A percentile compares a stretch with the other conserved stretches of the same genome.
Conservation (phyloP, 2,113 vertebrate genomes). For the Tor tambroides region DNA sequence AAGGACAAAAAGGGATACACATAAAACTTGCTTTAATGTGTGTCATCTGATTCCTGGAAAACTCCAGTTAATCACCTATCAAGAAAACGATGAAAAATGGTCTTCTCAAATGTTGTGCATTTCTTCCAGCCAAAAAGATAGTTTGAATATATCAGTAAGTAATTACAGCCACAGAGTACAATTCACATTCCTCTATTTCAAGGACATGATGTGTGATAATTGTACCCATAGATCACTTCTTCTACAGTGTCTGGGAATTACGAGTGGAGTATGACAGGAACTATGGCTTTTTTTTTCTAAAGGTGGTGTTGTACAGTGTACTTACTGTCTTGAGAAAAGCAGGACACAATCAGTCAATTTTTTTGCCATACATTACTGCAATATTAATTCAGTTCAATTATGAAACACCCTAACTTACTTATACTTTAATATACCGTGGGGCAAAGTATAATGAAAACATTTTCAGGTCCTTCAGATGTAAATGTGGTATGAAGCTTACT, state of each 20-base stretch:
- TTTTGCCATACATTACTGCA: constrained; percentile 19
- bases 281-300: background rate
- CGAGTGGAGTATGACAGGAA: background rate
- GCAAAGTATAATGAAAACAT: constrained; percentile 27
- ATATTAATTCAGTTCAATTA: constrained; percentile 33
- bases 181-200: constrained; percentile 40
- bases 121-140: constrained; percentile 46
- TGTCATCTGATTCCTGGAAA: constrained; percentile 45
- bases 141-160: constrained; percentile 45
- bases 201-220: constrained; percentile 39
- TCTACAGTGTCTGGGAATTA: constrained; percentile 17
- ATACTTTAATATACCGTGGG: constrained; percentile 28
- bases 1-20: constrained; percentile 16
- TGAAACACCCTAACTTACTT: constrained; percentile 53
- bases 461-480: constrained; percentile 44
- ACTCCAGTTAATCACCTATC: constrained; percentile 50
- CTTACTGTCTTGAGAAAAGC: constrained; percentile 20
- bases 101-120: constrained; percentile 44
- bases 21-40: constrained; percentile 32
- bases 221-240: background rate
- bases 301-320: background rate
- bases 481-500: background rate
- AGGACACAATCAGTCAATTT: constrained; percentile 35
- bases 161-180: constrained; percentile 50
- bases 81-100: constrained; percentile 37